Evolutionary conservation across 1,140 invertebrate genomes (phyloP), one percentile per base, ranked within the genome.

Genomic region (Panulirus ornatus): DNA sequence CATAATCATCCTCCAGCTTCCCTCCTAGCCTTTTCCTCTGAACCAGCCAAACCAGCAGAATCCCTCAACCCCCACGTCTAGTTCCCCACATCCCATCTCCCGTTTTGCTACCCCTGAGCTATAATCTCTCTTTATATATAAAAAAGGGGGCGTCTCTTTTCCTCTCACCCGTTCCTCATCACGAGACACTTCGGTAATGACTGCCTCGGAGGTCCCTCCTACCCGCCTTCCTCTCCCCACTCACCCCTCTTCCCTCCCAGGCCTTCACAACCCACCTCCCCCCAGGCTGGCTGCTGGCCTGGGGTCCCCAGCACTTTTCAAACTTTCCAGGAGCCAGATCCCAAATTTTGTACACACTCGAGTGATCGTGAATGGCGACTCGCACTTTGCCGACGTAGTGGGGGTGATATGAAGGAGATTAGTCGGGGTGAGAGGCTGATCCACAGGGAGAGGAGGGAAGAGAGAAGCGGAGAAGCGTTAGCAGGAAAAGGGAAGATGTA

Each of bases 401-500:
- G 19, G 54, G 19, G 54, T 58, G 14, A 58, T 58, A 58, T 58
- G 54, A 58, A 22, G 54, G 22, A 22, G 11, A 22, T 58, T 58
- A 58, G 54, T 2, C 22, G 14, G 3, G 11, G n/a, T n/a, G n/a
- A n/a, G n/a, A n/a, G 1, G 54, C 0, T 58, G 54, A 58, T 58
- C 36, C 38, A 44, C 0, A 2, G 34, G 44, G 38, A 34, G 75
- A 44, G 16, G 30, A 51, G 34, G 27, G 51, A 44, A 79, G 76
- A 40, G 76, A 38, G 73, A 38, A 76, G 73, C 38, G 73, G 44
- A 38, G 44, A n/a, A 42, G 38, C 36, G 70, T 38, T 34, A 42
- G 73, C 38, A 38, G 44, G 73, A 76, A 38, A 76, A 42, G 42
- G 73, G 42, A 38, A 76, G 73, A 42, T 34, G 44, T n/a, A 76